phyloP scores from a whole-genome alignment of 1,140 invertebrate species.

The Brachionus rubens region DNA sequence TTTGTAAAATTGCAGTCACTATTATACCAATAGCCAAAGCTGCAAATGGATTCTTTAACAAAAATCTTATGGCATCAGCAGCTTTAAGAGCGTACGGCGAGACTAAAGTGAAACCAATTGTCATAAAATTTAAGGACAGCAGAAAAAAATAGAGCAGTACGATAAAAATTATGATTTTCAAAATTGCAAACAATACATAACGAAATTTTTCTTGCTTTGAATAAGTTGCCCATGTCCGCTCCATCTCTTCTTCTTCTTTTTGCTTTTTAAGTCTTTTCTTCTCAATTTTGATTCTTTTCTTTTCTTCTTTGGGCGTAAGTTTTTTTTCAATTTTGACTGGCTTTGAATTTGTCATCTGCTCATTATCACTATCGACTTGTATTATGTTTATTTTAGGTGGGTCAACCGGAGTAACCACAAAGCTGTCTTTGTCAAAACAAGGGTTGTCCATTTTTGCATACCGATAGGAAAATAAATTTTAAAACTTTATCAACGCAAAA shows the following conservation, averaged over 20 bases:
- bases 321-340: not conserved
- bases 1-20: slow-evolving; percentile 66
- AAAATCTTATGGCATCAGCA: not conserved
- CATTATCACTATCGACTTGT: not conserved
- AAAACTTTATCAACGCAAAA: too few species aligned
- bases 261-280: not conserved
- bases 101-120: slow-evolving; percentile 4
- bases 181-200: not conserved
- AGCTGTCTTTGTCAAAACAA: too few species aligned
- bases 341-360: too few species aligned
- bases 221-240: not conserved
- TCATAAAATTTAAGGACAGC: slow-evolving; percentile 13
- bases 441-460: too few species aligned
- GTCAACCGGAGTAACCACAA: too few species aligned
- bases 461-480: too few species aligned
- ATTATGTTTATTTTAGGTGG: not conserved
- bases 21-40: slow-evolving; percentile 66
- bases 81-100: slow-evolving; percentile 7
- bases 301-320: not conserved
- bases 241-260: slow-evolving; percentile 15
- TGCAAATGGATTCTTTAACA: slow-evolving; percentile 64
- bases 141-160: slow-evolving; percentile 6
- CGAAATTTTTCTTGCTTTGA: slow-evolving; percentile 4
- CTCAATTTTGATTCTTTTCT: not conserved
- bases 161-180: slow-evolving; percentile 16